Base-by-base conservation (phyloP, 64 coral and sea anemone species). In the Orbicella faveolata region DNA sequence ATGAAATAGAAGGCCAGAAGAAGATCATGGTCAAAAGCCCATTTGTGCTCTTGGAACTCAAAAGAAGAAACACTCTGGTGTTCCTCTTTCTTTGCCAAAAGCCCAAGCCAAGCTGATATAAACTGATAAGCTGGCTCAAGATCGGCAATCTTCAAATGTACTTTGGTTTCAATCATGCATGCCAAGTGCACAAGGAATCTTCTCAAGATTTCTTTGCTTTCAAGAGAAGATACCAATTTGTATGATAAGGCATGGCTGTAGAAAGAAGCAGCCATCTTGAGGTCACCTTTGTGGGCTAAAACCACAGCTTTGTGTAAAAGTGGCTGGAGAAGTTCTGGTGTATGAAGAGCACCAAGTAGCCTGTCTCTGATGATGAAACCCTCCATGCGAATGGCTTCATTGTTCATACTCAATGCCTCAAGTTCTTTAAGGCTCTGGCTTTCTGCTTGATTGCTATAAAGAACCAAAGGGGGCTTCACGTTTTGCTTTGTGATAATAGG, bases 321-420 rank as follows among this genome's bases (percentile, higher is more conserved):
- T 11, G 82, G 82, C 26, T 72, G 82, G 13, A 85, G 35, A n/a
- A 85, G 73, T 72, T 85, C 82, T 52, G 36, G 0, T 73, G 65
- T 72, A 9, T 62, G 37, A 20, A 62, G 63, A 39, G 77, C 77
- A 21, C 85, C 91, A 55, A 93, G 85, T 36, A 93, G 74, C 64
- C 91, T 88, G 36, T 93, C 91, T 21, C 91, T 88, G 67, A 88
- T 80, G 62, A 93, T 55, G 5, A 93, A 88, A 13, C 91, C 91
- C 72, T 93, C 91, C 34, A 75, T 93, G 34, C 63, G 36, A 73
- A 93, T 79, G 19, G 77, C 54, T 75, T 93, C 85, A 19, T 62
- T 79, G 7, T 88, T 48, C 10, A 70, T 61, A 36, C 62, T 88
- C 57, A 93, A 65, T 36, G 53, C 83, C 52, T 88, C 55, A 37